Evolutionary conservation across 1,140 invertebrate species (phyloP), one percentile per base, ranked within the genome.

Genomic region (Eurytemora carolleeae): DNA sequence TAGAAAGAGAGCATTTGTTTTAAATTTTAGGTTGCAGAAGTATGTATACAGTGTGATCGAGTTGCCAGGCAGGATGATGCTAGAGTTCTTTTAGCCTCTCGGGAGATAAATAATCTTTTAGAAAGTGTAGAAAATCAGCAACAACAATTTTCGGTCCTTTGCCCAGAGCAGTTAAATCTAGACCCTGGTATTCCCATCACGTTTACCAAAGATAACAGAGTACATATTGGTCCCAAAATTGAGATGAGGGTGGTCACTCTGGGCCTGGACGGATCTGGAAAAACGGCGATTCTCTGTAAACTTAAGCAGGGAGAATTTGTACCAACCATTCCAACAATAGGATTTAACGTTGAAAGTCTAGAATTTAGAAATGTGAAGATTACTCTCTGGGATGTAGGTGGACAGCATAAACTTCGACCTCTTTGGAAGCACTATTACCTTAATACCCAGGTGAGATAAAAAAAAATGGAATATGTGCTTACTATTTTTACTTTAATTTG

Each of bases 191-290:
- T 81, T 66, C 79, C 79, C 0, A 79, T 81, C 59, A 80, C 79
- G 63, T 80, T 81, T 66, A 80, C 78, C 31, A 78, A 78, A 71
- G 79, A 81, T 64, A 80, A 80, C 65, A 70, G 79, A 59, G 78
- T 81, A 17, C 78, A 81, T 63, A 80, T 81, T 65, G 79, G 79
- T 24, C 78, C 78, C 17, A 79, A 80, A 67, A 79, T 80, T 59
- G 79, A 81, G 65, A 79, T 80, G 77, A 67, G 79, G 25, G 77
- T 80, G 1, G 78, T 81, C 0, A 79, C 77, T 17, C 63, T 78
- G 17, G 77, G 77, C 18, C 66, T 78, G 12, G 77, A 78, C 63
- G 75, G 75, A 21, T 73, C 76, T 7, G 79, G 80, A 7, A 82
- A 82, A 69, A 82, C 80, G 0, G 79, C 76, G 63, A 78, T 82